Evolutionary conservation across 2,797 vertebrate species (phyloP), one percentile per base, ranked within the genome.

Genomic region (Epinephelus malabaricus): DNA sequence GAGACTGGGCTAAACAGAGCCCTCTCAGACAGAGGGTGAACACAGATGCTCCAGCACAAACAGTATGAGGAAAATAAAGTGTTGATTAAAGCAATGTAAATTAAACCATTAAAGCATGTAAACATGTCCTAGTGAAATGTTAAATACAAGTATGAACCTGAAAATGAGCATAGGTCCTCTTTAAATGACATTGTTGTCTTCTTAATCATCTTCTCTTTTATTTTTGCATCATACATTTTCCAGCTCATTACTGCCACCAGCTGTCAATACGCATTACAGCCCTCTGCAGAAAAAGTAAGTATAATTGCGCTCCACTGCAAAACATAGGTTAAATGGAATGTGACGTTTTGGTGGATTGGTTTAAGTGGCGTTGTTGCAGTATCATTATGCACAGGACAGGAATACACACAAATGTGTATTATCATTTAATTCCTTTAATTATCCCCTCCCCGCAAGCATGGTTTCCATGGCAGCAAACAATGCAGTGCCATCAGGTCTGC

Each of bases 391-490:
- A 86, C 73, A 72, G 71, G 47, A 80, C 81, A 86, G 79, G 63
- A 85, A 89, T 76, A 86, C 78, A 87, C 63, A 82, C 84, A 80
- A 82, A 86, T 64, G 74, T 70, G 63, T 51, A 78, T 86, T 74
- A 83, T 84, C 59, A 71, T 71, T 85, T 74, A 86, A 87, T 82
- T 84, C 53, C 79, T 87, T 51, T 49, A 65, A 88, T 87, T 77
- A 86, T 84, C 73, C 53, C 63, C 21, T 58, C 49, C 58, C 74
- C 51, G 61, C 54, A 78, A 80, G 65, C 51, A 3, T 1, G 25
- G 89, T 91, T 79, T 56, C 91, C 81, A 87, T 84, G 82, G 89
- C 13, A 84, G 78, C 88, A 72, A 79, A 77, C 78, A 78, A 80
- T 38, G 72, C 80, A 38, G 21, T 53, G 69, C 83, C 88, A 78